A percentile compares a stretch with the other conserved stretches of the same genome.
Conservation (phyloP, 2,888 invertebrate genomes). For the Ashinkailepas kermadecensis region DNA sequence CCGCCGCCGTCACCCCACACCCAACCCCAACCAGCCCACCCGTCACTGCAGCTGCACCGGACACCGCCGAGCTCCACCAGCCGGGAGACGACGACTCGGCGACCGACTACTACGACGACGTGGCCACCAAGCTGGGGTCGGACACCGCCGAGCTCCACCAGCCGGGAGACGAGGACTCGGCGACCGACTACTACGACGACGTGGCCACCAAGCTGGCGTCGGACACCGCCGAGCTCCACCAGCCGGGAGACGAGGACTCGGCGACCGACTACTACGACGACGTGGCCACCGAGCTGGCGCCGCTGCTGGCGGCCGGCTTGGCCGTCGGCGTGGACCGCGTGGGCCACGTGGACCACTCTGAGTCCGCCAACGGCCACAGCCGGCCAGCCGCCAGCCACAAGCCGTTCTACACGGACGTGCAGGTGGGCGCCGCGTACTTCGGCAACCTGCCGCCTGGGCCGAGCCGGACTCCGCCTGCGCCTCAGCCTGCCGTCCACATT, state of each 20-base stretch:
- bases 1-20: not conserved
- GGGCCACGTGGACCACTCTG: not conserved
- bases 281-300: constrained; percentile 7
- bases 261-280: not conserved
- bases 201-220: not conserved
- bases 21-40: not conserved
- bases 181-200: not conserved
- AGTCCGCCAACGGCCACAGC: not conserved
- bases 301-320: not conserved
- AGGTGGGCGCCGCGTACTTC: constrained; percentile 5
- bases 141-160: too few relatives aligned
- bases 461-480: not conserved
- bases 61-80: not conserved
- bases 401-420: not conserved
- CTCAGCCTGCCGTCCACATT: not conserved
- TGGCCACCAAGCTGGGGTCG: not conserved
- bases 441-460: not conserved
- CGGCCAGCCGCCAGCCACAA: not conserved
- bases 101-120: not conserved
- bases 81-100: not conserved
- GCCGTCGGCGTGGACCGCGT: not conserved
- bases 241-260: not conserved
- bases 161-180: not conserved
- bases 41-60: too few relatives aligned
- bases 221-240: not conserved